These are phyloP conservation scores for Chamaedrilus cognettii DNA, from an alignment of 2,888 invertebrate genomes.

Conservation along the genomic window DNA sequence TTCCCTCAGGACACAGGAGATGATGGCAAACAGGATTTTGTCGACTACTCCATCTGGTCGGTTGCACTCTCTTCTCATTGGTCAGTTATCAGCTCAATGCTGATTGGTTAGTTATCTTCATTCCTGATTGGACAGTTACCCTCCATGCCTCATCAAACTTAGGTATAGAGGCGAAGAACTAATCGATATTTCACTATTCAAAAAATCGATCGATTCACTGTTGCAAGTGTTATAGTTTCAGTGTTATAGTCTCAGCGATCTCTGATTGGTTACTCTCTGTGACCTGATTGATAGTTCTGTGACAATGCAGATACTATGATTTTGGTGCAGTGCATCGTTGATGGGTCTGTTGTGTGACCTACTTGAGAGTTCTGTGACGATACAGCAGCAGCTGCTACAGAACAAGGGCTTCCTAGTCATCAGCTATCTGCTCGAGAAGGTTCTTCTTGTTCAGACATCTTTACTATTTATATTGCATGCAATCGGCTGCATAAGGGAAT, in stretches of 20 bases:
- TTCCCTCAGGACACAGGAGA: slow-evolving; percentile 65
- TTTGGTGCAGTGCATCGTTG: slow-evolving; percentile 77
- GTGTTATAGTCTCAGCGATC: too few relatives aligned
- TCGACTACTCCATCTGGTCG: slow-evolving; percentile 61
- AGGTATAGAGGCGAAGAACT: too few relatives aligned
- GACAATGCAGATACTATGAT: too few relatives aligned
- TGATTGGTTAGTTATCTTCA: background rate
- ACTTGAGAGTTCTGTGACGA: slow-evolving; percentile 94
- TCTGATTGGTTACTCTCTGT: too few relatives aligned
- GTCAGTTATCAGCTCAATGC: background rate
- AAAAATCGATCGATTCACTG: too few relatives aligned
- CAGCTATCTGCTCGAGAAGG: slow-evolving; percentile 93
- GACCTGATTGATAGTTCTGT: too few relatives aligned
- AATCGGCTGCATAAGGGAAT: too few relatives aligned
- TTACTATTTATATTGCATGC: too few relatives aligned
- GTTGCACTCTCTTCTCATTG: slow-evolving; percentile 4
- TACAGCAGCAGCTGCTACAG: slow-evolving; percentile 99
- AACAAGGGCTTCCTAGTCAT: slow-evolving; percentile 98
- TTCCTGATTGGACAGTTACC: background rate
- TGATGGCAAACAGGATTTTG: slow-evolving; percentile 45
- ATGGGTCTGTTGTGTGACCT: slow-evolving; percentile 97
- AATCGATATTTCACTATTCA: too few relatives aligned
- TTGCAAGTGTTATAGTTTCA: too few relatives aligned
- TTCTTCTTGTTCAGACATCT: too few relatives aligned
- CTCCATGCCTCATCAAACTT: too few relatives aligned